Evolutionary conservation across 2,888 invertebrate species (phyloP).

Genomic region (Phorcus lineatus): DNA sequence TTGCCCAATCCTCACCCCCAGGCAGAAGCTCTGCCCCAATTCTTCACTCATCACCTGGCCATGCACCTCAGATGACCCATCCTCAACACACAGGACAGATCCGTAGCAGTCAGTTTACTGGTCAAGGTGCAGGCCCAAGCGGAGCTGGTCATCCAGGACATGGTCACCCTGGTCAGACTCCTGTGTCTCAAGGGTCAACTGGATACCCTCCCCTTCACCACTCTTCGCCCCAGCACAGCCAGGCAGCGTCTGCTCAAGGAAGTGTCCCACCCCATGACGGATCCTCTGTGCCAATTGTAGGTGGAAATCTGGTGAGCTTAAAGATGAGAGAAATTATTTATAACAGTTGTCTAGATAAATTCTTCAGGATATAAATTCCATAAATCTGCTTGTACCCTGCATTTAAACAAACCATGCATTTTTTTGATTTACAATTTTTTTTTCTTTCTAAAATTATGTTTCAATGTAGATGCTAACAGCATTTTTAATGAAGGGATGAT

Average conservation of each 20-base stretch:
- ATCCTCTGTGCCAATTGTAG: neutral
- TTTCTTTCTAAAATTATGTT: no score
- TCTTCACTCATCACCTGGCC: conserved; percentile 47
- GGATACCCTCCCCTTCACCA: neutral
- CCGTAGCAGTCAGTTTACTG: neutral
- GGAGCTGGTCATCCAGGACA: no score
- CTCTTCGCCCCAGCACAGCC: neutral
- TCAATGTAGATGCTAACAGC: no score
- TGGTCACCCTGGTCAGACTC: neutral
- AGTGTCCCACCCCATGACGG: neutral
- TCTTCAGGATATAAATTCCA: no score
- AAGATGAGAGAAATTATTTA: neutral
- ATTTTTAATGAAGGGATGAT: no score
- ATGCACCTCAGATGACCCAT: neutral
- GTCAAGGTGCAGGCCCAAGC: no score
- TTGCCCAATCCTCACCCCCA: neutral
- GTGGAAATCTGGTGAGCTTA: conserved; percentile 18
- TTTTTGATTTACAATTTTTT: no score
- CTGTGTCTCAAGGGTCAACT: neutral
- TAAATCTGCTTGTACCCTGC: no score
- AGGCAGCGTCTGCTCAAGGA: neutral
- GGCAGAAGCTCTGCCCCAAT: conserved; percentile 44
- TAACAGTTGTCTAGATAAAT: no score
- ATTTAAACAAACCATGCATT: no score
- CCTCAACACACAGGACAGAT: neutral